Base-by-base conservation (phyloP, 2,888 invertebrate genomes). In the Pristionchus exspectatus region DNA sequence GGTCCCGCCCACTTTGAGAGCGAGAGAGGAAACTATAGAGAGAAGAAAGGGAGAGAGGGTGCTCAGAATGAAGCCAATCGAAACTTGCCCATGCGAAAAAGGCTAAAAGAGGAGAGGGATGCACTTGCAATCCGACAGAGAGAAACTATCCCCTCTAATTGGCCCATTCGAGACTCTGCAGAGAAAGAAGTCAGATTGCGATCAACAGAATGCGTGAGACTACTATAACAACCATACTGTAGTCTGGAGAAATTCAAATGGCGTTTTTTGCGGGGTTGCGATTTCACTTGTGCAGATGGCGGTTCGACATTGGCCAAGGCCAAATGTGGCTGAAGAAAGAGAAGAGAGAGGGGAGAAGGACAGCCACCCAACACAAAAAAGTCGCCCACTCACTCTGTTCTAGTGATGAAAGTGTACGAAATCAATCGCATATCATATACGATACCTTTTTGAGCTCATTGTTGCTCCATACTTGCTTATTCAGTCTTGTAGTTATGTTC, bases 1-100 rank as follows among this genome's bases (percentile, higher is more conserved):
- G 27, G 44, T 50, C 21, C 72, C 72, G 72, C 72, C 72, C 33
- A 10, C 72, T 72, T 59, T 72, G 66, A 66, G 66, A 27, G 27
- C 30, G 33, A 72, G 72, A 72, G 72, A 72, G 14, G 72, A 72
- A 72, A 72, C 72, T 72, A 72, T 72, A 72, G 72, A 72, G 72
- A 72, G 72, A 33, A 33, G 7, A 9, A 27, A 72, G 72, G 33
- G 18, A 16, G 14, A 4, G n/a, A 16, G 30, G 33, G 33, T 72
- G 72, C 30, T 72, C 4, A 18, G 72, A 72, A 72, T 72, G 72
- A 72, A 72, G 72, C 33, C 72, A 72, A 72, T 72, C 16, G 72
- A 33, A 21, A 33, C 33, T 12, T 16, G 30, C 30, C 27, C 27
- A 30, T 16, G 33, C 27, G 59, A 59, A 16, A n/a, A 33, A 33